Evolutionary conservation across 2,113 vertebrate genomes (phyloP).

Genomic region (Raphicerus campestris): DNA sequence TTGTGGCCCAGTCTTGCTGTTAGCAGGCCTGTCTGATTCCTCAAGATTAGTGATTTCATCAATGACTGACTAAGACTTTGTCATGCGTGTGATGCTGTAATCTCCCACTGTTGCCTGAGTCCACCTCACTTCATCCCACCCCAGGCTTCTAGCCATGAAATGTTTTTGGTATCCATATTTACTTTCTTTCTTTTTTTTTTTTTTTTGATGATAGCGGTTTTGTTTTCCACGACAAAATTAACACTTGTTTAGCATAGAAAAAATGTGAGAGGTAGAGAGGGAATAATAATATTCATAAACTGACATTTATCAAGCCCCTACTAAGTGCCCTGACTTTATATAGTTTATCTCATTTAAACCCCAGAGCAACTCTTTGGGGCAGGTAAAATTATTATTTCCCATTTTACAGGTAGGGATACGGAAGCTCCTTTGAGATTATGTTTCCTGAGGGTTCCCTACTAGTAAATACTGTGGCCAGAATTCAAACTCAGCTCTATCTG

Average conservation of each 20-base stretch:
- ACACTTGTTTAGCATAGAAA: background rate
- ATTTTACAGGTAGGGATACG: constrained; percentile 10
- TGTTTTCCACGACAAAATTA: constrained; percentile 5
- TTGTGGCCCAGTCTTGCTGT: background rate
- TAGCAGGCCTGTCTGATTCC: background rate
- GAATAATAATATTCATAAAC: constrained; percentile 19
- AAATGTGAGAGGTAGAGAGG: background rate
- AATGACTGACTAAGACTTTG: background rate
- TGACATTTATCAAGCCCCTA: constrained; percentile 17
- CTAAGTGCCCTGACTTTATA: background rate
- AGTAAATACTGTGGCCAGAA: background rate
- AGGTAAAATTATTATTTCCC: constrained; percentile 7
- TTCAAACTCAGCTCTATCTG: background rate
- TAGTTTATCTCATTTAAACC: constrained; percentile 34
- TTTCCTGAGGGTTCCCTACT: background rate
- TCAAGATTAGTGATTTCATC: background rate
- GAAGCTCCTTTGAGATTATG: background rate
- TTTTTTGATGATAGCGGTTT: background rate
- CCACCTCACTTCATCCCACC: background rate
- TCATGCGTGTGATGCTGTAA: background rate
- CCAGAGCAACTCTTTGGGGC: background rate
- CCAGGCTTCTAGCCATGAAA: background rate
- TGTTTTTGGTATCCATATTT: background rate
- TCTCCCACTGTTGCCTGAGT: background rate
- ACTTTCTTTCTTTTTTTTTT: background rate